A percentile compares a stretch with the other conserved stretches of the same genome.
phyloP scores from a whole-genome alignment of 2,797 vertebrate species.

The Sciurus carolinensis region DNA sequence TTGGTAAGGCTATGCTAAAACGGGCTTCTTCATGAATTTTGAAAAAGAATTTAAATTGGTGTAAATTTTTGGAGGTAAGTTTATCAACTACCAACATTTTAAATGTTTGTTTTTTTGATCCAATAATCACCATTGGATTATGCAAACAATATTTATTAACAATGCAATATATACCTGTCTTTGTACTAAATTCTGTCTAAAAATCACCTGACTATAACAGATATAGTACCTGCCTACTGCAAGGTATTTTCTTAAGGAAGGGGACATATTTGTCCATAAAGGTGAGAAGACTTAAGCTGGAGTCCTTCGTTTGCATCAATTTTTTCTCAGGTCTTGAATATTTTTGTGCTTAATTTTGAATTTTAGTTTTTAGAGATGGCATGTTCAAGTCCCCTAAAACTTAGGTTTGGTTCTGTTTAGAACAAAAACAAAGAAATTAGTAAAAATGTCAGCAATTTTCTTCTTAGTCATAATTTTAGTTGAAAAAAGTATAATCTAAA shows the following conservation, averaged over 20 bases:
- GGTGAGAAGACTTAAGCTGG: not conserved
- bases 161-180: not conserved
- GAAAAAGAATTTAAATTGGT: not conserved
- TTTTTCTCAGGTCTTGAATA: not conserved
- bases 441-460: not conserved
- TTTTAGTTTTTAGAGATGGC: not conserved
- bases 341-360: conserved; percentile 21
- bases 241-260: not conserved
- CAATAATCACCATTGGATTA: not conserved
- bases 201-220: not conserved
- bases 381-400: not conserved
- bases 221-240: not conserved
- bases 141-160: not conserved
- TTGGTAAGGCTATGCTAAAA: not conserved
- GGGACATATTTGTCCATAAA: not conserved
- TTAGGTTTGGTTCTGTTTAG: not conserved
- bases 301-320: not conserved
- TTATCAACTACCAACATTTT: not conserved
- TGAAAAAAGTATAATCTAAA: conserved; percentile 25
- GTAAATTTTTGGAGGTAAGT: not conserved
- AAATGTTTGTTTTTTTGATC: not conserved
- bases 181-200: not conserved
- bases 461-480: not conserved
- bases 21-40: not conserved
- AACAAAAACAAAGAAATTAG: not conserved